Evolutionary conservation across 2,113 vertebrate genomes (phyloP).

Genomic region (Alosa alosa): DNA sequence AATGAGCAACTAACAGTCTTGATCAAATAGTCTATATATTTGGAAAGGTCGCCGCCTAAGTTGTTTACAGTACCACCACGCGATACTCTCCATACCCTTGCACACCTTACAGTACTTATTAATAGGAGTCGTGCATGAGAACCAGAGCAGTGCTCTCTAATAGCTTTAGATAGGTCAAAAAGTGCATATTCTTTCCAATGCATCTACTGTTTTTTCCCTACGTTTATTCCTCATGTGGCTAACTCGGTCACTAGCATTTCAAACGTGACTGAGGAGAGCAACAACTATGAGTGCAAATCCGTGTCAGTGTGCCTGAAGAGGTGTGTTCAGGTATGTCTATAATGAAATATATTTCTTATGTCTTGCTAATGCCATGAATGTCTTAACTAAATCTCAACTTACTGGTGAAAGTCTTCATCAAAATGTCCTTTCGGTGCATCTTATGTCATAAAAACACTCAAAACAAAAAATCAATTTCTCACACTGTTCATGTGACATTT

Average conservation of each 20-base stretch:
- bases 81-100: conserved; percentile 5
- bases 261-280: not conserved
- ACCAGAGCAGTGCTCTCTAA: conserved; percentile 24
- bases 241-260: not conserved
- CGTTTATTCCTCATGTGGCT: not conserved
- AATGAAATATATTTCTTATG: not conserved
- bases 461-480: not conserved
- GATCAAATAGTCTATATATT: conserved; percentile 35
- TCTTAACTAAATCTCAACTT: not conserved
- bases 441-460: not conserved
- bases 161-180: conserved; percentile 26
- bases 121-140: conserved; percentile 26
- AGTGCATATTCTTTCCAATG: conserved; percentile 36
- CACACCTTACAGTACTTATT: not conserved
- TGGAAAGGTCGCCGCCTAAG: conserved; percentile 55
- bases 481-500: not conserved
- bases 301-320: not conserved
- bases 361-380: not conserved
- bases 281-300: not conserved
- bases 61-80: conserved; percentile 35
- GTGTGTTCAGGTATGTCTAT: not conserved
- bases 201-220: not conserved
- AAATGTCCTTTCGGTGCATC: conserved; percentile 6
- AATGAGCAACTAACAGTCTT: conserved; percentile 66
- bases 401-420: not conserved